These are phyloP conservation scores for Marmota flaviventris DNA, from an alignment of 2,113 vertebrate species.

Conservation along the genomic window DNA sequence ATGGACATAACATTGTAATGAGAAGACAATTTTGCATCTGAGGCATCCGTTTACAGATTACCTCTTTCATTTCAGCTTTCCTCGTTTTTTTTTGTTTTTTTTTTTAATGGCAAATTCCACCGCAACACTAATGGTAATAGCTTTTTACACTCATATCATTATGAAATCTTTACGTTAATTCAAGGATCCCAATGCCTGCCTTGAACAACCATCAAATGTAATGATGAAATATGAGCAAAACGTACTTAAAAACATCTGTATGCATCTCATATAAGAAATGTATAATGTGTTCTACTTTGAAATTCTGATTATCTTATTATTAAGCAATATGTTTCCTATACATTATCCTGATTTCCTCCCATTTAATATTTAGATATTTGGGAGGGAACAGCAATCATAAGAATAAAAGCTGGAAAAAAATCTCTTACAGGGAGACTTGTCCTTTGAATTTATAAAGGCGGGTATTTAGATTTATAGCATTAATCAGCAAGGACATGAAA, in stretches of 20 bases:
- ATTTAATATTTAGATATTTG: conserved; percentile 44
- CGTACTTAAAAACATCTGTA: conserved; percentile 57
- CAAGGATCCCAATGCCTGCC: conserved; percentile 15
- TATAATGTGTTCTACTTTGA: conserved; percentile 50
- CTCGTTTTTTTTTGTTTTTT: conserved; percentile 57
- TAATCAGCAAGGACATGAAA: background rate
- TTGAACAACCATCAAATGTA: conserved; percentile 57
- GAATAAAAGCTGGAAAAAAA: conserved; percentile 30
- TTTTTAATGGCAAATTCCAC: conserved; percentile 69
- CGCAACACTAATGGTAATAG: conserved; percentile 73
- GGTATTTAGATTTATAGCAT: background rate
- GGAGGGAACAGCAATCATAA: background rate
- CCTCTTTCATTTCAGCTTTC: conserved; percentile 79
- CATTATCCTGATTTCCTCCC: background rate
- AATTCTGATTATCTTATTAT: conserved; percentile 63
- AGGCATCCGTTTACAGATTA: conserved; percentile 67
- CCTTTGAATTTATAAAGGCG: conserved; percentile 2
- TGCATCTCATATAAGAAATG: conserved; percentile 12
- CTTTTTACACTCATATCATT: conserved; percentile 67
- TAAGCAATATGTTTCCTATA: conserved; percentile 21
- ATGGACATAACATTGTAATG: conserved; percentile 74
- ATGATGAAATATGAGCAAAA: conserved; percentile 62
- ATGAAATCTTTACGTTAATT: conserved; percentile 60
- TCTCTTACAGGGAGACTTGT: background rate
- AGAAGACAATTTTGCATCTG: conserved; percentile 75